phyloP scores from a whole-genome alignment of 2,113 vertebrate species.

The Pachycephala philippinensis region DNA sequence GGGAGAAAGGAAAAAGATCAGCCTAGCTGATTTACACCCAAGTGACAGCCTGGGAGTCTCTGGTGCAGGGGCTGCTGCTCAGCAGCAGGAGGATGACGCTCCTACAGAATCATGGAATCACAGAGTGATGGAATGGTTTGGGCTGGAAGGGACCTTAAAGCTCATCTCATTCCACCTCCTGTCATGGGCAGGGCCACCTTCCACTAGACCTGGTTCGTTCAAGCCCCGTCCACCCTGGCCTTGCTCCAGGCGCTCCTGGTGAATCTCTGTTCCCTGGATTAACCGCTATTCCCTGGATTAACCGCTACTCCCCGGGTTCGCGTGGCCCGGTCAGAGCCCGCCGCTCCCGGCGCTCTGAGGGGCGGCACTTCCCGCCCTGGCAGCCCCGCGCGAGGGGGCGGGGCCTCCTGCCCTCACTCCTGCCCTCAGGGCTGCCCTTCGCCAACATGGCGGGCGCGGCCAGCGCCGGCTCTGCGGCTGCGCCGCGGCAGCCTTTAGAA shows the following conservation, averaged over 20 bases:
- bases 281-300: not conserved
- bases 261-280: too few relatives aligned
- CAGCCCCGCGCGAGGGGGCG: not conserved
- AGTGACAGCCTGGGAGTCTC: not conserved
- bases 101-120: not conserved
- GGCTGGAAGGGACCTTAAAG: not conserved
- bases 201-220: not conserved
- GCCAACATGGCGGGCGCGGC: not conserved
- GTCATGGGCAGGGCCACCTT: too few relatives aligned
- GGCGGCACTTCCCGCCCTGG: not conserved
- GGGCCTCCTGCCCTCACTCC: not conserved
- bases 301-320: too few relatives aligned
- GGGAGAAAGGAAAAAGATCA: not conserved
- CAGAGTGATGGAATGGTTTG: not conserved
- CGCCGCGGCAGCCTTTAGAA: accelerated
- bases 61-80: not conserved
- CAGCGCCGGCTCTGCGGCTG: accelerated
- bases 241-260: too few relatives aligned
- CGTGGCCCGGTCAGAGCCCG: accelerated
- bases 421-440: not conserved
- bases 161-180: not conserved
- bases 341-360: not conserved
- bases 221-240: not conserved
- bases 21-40: not conserved
- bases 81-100: not conserved